Base-by-base conservation (phyloP, 2,888 invertebrate species). In the Tineola bisselliella region DNA sequence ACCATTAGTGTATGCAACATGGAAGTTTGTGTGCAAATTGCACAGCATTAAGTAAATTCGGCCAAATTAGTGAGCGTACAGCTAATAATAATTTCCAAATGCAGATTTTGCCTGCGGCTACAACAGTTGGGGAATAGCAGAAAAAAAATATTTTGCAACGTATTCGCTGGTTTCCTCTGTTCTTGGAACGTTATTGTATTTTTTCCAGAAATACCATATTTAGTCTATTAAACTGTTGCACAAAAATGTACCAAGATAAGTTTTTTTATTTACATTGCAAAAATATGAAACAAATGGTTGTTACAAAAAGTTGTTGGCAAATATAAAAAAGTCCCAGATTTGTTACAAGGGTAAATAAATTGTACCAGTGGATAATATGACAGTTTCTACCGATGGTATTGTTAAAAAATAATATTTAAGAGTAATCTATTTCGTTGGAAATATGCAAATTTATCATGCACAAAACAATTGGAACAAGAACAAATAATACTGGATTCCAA, bases 31-130 rank as follows among this genome's bases (percentile, higher is more conserved):
- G 69, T 69, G 69, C 69, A 79, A 79, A 79, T 77, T 76, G 75
- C 67, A 64, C 69, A 66, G 70, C 74, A 79, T 79, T 79, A 79
- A 76, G 74, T 73, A 75, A 79, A 81, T 81, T 79, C 70, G 70
- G 66, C 61, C 70, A 76, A 79, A 79, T 79, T 80, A 79, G 75
- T 70, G 67, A 70, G 67, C 68, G 70, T 70, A 69, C 68, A 71
- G 70, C 69, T 72, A 75, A 77, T 75, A 73, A 74, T 72, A 71
- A 72, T 68, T 63, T 60, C 64, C 61, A 69, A 70, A 70, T 70
- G 69, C 69, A 70, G 68, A 70, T 70, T 69, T 67, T 56, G 67
- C 71, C 61, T 62, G 66, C 64, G 69, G 69, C 66, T 62, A 67
- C 66, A 68, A 68, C 72, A 66, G 69, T 69, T 67, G 68, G 60